These are phyloP conservation scores for Eucriotettix oculatus DNA, from an alignment of 2,888 invertebrate genomes.

Conservation along the genomic window DNA sequence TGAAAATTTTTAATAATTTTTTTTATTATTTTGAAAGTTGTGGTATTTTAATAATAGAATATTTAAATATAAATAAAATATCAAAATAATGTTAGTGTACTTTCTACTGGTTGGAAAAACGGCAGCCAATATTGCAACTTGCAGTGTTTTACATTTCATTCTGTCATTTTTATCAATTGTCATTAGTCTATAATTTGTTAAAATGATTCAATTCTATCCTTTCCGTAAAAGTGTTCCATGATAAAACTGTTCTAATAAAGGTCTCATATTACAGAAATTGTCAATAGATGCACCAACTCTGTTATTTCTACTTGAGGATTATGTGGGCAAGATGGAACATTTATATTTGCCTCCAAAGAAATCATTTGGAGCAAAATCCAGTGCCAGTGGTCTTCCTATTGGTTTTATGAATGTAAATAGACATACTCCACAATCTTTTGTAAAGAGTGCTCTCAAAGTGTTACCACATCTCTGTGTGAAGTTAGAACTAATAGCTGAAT, in stretches of 20 bases:
- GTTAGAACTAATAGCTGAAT: neutral
- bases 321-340: neutral
- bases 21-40: too few relatives aligned
- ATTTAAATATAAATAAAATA: too few relatives aligned
- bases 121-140: too few relatives aligned
- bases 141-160: too few relatives aligned
- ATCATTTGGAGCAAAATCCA: neutral
- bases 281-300: neutral
- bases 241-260: neutral
- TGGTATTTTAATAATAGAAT: too few relatives aligned
- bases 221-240: too few relatives aligned
- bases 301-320: neutral
- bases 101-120: too few relatives aligned
- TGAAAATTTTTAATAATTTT: too few relatives aligned
- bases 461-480: neutral
- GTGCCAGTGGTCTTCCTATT: neutral
- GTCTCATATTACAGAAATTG: neutral
- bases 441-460: neutral
- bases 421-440: neutral
- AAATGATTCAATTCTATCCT: too few relatives aligned
- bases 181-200: too few relatives aligned
- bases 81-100: too few relatives aligned
- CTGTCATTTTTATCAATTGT: too few relatives aligned
- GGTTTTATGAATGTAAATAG: neutral
- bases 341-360: neutral